These are phyloP conservation scores for Erebia aethiops DNA, from an alignment of 2,888 invertebrate species.

Conservation along the genomic window DNA sequence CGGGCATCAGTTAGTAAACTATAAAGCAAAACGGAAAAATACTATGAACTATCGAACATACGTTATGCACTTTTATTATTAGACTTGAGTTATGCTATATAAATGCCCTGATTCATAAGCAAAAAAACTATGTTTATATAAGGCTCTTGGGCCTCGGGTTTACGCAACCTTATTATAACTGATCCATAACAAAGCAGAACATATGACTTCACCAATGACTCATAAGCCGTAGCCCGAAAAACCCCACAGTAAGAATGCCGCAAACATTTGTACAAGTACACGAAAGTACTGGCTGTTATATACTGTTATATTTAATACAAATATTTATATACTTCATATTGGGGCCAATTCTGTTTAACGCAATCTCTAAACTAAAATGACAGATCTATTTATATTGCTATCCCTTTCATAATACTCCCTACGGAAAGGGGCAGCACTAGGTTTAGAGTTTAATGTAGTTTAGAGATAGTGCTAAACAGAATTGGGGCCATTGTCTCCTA, in stretches of 20 bases:
- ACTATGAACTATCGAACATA: too few species aligned
- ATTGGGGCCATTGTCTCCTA: too few species aligned
- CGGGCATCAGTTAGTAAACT: too few species aligned
- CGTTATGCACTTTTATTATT: too few species aligned
- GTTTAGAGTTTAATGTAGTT: too few species aligned
- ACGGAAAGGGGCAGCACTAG: too few species aligned
- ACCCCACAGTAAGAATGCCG: not conserved
- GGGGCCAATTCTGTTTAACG: too few species aligned
- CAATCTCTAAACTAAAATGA: too few species aligned
- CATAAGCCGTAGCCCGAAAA: conserved; percentile 3
- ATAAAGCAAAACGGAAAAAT: too few species aligned
- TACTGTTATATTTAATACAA: not conserved
- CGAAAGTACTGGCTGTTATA: not conserved
- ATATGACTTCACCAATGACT: conserved; percentile 13
- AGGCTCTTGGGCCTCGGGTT: not conserved
- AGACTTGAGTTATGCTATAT: not conserved
- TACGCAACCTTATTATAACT: not conserved
- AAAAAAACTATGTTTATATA: not conserved
- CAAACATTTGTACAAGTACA: conserved; percentile 13
- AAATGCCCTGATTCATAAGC: not conserved
- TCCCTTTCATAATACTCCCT: too few species aligned
- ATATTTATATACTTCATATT: conserved; percentile 5
- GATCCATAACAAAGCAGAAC: conserved; percentile 1
- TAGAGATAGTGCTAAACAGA: too few species aligned
- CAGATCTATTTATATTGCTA: too few species aligned